Base-by-base conservation (phyloP, 2,113 vertebrate species). In the Casuarius casuarius region DNA sequence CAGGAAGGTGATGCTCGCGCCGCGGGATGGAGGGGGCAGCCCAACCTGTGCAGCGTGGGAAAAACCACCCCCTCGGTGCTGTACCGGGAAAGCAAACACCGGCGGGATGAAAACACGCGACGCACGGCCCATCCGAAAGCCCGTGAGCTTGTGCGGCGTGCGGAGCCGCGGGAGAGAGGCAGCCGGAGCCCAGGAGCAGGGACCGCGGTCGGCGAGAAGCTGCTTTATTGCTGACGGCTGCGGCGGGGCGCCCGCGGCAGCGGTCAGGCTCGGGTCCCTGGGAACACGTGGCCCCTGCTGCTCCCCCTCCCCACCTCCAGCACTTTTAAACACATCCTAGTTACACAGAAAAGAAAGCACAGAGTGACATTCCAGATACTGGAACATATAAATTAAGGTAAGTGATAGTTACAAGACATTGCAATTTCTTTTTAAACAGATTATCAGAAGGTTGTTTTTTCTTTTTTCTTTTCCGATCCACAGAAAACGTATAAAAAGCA, bases 201-300 rank as follows among this genome's bases (percentile, higher is more conserved):
- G 87, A 87, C 71, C 52, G 49, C 71, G 90, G 95, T 98, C 98
- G 98, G 98, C 98, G 97, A 98, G 98, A 98, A 98, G 95, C 97
- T 97, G 88, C 98, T 99, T 99, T 99, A 99, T 99, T 99, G 97
- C 96, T 79, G 96, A 98, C 76, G 52, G 96, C 94, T 97, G 97
- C 98, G 98, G 98, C 95, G 88, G 96, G 94, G 95, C 97, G 94
- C 96, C 98, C 96, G 93, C 97, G 98, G 98, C 97, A 98, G 98
- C 97, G 63, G 98, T 97, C 97, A 98, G 98, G 98, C 98, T 97
- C 97, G 97, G 98, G 98, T 99, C 99, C 99, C 99, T 99, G 99
- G 99, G 99, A 98, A 98, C 95, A 93, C 97, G 87, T 95, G 84
- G 95, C 96, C 96, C 96, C 88, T 91, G 61, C 95, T 65, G 19